phyloP scores from a whole-genome alignment of 2,113 vertebrate species.

The Cebidichthys violaceus region DNA sequence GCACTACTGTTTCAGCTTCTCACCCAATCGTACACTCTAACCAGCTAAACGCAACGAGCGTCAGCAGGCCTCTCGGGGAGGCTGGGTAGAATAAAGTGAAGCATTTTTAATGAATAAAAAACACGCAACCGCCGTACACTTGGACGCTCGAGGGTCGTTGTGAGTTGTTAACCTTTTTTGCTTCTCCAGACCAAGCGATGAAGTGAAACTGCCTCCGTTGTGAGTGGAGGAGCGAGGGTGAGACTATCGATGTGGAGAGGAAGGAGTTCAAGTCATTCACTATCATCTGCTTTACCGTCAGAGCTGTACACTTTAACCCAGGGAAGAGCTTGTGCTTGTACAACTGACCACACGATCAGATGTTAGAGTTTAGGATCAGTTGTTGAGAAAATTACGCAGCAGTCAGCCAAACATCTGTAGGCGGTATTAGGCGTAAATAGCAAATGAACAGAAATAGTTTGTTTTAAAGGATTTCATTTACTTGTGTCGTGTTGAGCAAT shows the following conservation, averaged over 20 bases:
- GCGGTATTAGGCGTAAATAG: not conserved
- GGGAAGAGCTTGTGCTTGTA: no score
- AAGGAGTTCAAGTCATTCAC: constrained; percentile 16
- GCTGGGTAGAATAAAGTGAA: not conserved
- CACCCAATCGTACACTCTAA: constrained; percentile 17
- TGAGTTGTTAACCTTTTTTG: constrained; percentile 52
- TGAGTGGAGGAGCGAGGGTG: not conserved
- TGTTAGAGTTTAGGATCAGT: no score
- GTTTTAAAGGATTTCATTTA: not conserved
- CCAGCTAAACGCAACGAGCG: constrained; percentile 7
- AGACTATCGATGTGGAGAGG: constrained; percentile 4
- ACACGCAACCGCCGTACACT: constrained; percentile 1
- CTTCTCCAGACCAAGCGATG: not conserved
- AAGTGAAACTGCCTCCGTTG: constrained; percentile 34
- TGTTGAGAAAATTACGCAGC: no score
- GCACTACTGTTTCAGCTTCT: constrained; percentile 39
- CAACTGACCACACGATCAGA: no score
- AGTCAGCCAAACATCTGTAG: not conserved
- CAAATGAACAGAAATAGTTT: not conserved
- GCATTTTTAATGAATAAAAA: constrained; percentile 36
- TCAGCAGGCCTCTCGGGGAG: not conserved
- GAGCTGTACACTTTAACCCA: no score
- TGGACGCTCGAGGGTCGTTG: constrained; percentile 19
- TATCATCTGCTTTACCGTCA: not conserved
- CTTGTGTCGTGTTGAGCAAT: not conserved